A percentile compares a stretch with the other conserved stretches of the same genome.
These are phyloP conservation scores for Bradypodion ventrale DNA, from an alignment of 2,797 vertebrate genomes.

Conservation along the genomic window DNA sequence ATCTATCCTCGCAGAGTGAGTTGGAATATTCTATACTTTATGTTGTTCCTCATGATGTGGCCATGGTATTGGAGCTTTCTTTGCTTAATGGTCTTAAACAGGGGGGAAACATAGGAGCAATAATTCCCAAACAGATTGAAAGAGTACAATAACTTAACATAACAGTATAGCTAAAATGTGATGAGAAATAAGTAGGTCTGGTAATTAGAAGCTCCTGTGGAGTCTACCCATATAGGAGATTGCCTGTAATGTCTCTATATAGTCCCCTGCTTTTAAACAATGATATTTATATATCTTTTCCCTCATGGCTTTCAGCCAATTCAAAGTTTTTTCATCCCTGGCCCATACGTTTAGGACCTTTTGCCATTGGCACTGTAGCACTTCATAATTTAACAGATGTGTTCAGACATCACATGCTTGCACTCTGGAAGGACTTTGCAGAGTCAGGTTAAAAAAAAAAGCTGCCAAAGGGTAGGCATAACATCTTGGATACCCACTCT, in stretches of 20 bases:
- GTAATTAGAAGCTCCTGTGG: neutral
- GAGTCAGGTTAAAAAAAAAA: slow-evolving; percentile 49
- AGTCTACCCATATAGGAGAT: neutral
- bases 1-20: too few species aligned
- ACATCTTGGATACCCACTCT: slow-evolving; percentile 40
- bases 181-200: neutral
- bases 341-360: neutral
- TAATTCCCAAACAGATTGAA: neutral
- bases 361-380: neutral
- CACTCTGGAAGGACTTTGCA: slow-evolving; percentile 51
- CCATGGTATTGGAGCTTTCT: too few species aligned
- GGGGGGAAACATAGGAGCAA: neutral
- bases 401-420: neutral
- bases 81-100: too few species aligned
- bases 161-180: neutral
- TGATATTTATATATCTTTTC: too few species aligned
- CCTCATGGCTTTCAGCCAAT: neutral
- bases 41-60: too few species aligned
- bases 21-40: too few species aligned
- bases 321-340: neutral
- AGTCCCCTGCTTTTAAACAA: neutral
- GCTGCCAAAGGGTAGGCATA: slow-evolving; percentile 50
- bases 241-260: neutral
- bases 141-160: neutral
- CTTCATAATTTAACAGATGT: neutral